Conservation (phyloP, 2,888 invertebrate species). For the Amaurobius ferox region DNA sequence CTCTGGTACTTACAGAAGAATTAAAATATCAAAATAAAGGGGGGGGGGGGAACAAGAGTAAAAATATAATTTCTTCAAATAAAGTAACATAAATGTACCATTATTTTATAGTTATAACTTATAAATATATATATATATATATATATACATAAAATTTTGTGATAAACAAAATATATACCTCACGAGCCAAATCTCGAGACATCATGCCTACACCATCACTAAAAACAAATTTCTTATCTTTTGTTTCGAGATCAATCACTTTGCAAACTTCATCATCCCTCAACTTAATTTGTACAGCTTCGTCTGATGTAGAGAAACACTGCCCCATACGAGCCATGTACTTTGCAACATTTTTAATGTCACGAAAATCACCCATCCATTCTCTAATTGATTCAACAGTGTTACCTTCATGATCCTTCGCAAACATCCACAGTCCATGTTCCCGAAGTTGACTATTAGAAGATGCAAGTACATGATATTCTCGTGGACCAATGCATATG, state of each 20-base stretch:
- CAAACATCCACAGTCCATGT: conserved; percentile 74
- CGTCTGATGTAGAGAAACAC: conserved; percentile 76
- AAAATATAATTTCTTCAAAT: too few relatives aligned
- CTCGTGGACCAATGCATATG: conserved; percentile 70
- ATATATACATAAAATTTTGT: too few relatives aligned
- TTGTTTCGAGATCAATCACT: conserved; percentile 14
- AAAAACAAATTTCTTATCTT: conserved; percentile 58
- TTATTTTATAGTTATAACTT: too few relatives aligned
- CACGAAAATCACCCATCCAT: conserved; percentile 73
- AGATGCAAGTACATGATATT: conserved; percentile 74
- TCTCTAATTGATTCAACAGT: conserved; percentile 72
- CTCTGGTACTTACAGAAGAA: too few relatives aligned
- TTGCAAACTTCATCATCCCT: conserved; percentile 5
- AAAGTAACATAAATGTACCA: too few relatives aligned
- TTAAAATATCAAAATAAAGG: too few relatives aligned
- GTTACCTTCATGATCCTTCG: conserved; percentile 62
- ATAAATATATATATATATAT: too few relatives aligned
- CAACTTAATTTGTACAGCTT: conserved; percentile 47
- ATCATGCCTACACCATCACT: conserved; percentile 74
- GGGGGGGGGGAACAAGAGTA: too few relatives aligned
- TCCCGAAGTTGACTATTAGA: conserved; percentile 75
- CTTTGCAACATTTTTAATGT: conserved; percentile 75
- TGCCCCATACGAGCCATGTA: conserved; percentile 78
- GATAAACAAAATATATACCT: too few relatives aligned
- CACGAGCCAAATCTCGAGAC: conserved; percentile 54